These are phyloP conservation scores for Andrena hattorfiana DNA, from an alignment of 2,888 invertebrate species.

Conservation along the genomic window DNA sequence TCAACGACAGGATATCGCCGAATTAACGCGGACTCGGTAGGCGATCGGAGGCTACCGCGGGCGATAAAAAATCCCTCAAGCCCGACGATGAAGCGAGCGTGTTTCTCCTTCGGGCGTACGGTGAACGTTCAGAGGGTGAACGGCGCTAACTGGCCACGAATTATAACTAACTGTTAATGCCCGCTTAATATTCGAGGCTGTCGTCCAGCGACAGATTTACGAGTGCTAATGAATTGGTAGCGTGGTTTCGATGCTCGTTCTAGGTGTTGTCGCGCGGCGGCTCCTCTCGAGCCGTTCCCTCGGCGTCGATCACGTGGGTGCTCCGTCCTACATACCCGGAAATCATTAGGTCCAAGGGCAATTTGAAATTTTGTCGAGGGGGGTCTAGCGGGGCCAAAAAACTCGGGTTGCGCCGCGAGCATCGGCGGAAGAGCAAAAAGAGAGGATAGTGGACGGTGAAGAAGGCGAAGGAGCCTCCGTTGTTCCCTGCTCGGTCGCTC, in stretches of 20 bases:
- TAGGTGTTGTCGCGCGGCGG: conserved; percentile 3
- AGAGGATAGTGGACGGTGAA: conserved; percentile 40
- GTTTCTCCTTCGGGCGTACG: conserved; percentile 38
- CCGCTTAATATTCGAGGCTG: conserved; percentile 83
- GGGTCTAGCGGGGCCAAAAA: conserved; percentile 46
- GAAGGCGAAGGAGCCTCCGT: conserved; percentile 27
- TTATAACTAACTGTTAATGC: conserved; percentile 82
- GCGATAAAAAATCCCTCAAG: conserved; percentile 20
- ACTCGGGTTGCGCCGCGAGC: conserved; percentile 45
- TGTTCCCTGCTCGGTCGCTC: conserved; percentile 56
- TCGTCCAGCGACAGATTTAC: conserved; percentile 82
- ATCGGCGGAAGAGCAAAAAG: conserved; percentile 59
- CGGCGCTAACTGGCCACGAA: conserved; percentile 81
- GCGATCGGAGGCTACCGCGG: conserved; percentile 12
- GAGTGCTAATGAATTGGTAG: conserved; percentile 84
- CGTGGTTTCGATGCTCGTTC: conserved; percentile 30
- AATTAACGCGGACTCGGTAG: conserved; percentile 8
- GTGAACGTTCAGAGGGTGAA: conserved; percentile 64
- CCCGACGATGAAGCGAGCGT: background rate
- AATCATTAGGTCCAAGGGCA: conserved; percentile 77
- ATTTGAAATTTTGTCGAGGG: conserved; percentile 73
- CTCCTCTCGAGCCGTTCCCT: background rate
- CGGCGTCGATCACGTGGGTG: conserved; percentile 30
- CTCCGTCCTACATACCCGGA: conserved; percentile 74
- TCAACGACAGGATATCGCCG: conserved; percentile 8